Evolutionary conservation across 2,797 vertebrate species (phyloP).

Genomic region (Tokudaia tokunoshimensis): DNA sequence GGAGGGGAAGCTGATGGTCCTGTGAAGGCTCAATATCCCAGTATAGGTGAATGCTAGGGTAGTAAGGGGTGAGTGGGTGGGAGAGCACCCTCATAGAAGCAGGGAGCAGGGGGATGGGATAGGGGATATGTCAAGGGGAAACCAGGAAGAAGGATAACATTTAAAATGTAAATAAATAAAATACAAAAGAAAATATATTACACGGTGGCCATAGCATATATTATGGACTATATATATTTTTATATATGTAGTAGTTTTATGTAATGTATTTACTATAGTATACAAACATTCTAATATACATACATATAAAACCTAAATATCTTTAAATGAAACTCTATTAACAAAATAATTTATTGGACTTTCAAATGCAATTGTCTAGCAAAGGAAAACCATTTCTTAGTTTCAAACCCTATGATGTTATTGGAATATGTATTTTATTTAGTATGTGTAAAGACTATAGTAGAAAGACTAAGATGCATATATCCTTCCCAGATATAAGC

Average conservation of each 20-base stretch:
- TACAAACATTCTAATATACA: slow-evolving; percentile 19
- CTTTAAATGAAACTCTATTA: slow-evolving; percentile 59
- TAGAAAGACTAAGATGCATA: slow-evolving; percentile 57
- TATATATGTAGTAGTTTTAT: slow-evolving; percentile 42
- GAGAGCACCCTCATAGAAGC: too few species aligned
- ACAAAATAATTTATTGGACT: slow-evolving; percentile 50
- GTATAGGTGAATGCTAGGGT: too few species aligned
- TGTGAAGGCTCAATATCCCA: too few species aligned
- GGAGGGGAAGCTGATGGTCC: too few species aligned
- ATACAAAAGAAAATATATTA: slow-evolving; percentile 8
- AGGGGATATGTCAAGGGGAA: too few species aligned
- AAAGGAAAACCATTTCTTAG: slow-evolving; percentile 65
- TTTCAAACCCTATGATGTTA: slow-evolving; percentile 53
- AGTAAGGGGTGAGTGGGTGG: too few species aligned
- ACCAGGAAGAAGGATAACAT: too few species aligned
- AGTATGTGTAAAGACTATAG: slow-evolving; percentile 33
- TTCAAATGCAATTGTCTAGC: slow-evolving; percentile 49
- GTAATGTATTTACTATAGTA: not conserved
- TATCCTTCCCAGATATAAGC: slow-evolving; percentile 3
- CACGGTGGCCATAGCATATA: slow-evolving; percentile 8
- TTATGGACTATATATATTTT: slow-evolving; percentile 34
- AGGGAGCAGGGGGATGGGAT: too few species aligned
- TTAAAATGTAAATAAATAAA: too few species aligned
- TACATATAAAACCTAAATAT: slow-evolving; percentile 35
- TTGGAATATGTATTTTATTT: slow-evolving; percentile 27